These are phyloP conservation scores for Bombycilla garrulus DNA, from an alignment of 2,113 vertebrate species.

Conservation along the genomic window DNA sequence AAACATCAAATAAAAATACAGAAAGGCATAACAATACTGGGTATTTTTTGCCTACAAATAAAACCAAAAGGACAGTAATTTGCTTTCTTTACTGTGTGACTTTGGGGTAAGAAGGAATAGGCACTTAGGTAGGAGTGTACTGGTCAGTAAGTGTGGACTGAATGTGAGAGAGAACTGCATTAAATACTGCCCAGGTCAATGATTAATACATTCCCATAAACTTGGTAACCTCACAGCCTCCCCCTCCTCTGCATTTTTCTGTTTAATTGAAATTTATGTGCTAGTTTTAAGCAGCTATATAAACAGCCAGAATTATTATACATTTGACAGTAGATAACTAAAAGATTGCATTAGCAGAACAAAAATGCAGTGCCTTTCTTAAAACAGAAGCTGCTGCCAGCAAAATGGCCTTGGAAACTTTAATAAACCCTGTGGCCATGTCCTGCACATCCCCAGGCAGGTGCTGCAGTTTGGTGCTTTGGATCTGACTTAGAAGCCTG, in stretches of 20 bases:
- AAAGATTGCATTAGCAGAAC: not conserved
- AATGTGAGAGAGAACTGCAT: not conserved
- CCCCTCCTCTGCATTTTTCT: not conserved
- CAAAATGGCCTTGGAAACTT: not conserved
- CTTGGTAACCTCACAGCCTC: not conserved
- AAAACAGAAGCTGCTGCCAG: not conserved
- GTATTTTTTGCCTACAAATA: not conserved
- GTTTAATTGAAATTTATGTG: slow-evolving; percentile 49
- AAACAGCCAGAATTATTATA: not conserved
- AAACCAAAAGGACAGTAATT: not conserved
- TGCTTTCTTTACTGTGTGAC: not conserved
- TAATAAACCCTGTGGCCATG: accelerated
- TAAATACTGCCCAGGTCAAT: not conserved
- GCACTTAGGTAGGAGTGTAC: not conserved
- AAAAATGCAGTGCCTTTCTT: not conserved
- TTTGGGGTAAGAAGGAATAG: not conserved
- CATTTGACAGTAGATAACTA: not conserved
- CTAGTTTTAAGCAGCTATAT: slow-evolving; percentile 4
- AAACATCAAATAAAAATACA: slow-evolving; percentile 20
- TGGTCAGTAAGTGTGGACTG: not conserved
- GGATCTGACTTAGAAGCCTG: not conserved
- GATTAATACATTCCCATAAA: slow-evolving; percentile 35
- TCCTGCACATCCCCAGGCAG: not conserved
- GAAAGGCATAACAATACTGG: not conserved
- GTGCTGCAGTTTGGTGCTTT: not conserved